Evolutionary conservation across 1,140 invertebrate species (phyloP), one percentile per base, ranked within the genome.

Genomic region (Asobara japonica): DNA sequence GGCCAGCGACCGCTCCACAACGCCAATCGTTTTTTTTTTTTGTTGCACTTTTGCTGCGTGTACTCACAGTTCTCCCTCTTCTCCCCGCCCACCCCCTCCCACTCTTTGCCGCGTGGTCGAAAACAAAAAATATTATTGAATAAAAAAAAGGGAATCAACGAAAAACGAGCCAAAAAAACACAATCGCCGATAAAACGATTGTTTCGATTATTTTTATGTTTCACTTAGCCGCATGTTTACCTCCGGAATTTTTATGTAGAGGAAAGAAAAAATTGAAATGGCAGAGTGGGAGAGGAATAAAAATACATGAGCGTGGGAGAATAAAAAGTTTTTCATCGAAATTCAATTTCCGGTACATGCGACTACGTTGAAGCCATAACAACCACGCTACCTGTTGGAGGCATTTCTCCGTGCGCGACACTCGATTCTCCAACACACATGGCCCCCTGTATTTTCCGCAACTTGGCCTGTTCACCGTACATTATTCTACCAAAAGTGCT

Each of bases 271-370:
- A 45, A 48, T 48, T 51, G 51, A n/a, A 61, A 61, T n/a, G 36
- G 22, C n/a, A 30, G 30, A 25, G 22, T 13, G 36, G 22, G 6
- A 20, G 13, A 18, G 16, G 22, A 56, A 56, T 56, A 56, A 56
- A 56, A 56, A 56, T 56, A 22, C 51, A 56, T 25, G 51, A 56
- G 51, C 51, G 51, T 56, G 51, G 51, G 51, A 56, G 51, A 70
- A 56, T 61, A 62, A 65, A 71, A 61, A 71, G 62, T 71, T 71
- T 71, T 66, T 56, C 69, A 71, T 65, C 29, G 69, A 71, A 71
- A 71, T 65, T 70, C 69, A 70, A 70, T 70, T 70, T 70, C 69
- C 69, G 69, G 69, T 60, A 70, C 69, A 70, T 70, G 41, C 41
- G 60, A 70, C 60, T 64, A 41, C 56, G 33, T 36, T 20, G 22